Conservation (phyloP, 2,797 vertebrate genomes). For the Tragelaphus oryx region DNA sequence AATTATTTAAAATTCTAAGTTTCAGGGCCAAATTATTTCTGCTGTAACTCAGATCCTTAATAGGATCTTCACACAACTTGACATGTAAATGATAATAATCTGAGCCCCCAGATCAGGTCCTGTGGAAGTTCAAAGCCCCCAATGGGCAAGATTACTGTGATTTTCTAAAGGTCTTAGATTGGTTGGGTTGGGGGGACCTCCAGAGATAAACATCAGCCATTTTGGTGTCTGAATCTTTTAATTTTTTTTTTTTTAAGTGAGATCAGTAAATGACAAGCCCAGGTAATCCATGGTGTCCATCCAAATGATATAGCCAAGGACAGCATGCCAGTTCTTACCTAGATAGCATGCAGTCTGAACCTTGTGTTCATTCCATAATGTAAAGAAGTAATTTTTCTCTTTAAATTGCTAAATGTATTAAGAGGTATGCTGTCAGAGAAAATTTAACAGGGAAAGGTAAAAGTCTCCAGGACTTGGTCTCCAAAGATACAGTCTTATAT, state of each 20-base stretch:
- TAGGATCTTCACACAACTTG: neutral
- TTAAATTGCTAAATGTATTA: neutral
- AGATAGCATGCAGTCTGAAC: neutral
- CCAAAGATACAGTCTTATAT: neutral
- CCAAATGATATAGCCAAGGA: neutral
- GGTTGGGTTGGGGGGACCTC: neutral
- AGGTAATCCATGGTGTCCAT: neutral
- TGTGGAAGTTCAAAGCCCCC: neutral
- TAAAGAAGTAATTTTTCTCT: neutral
- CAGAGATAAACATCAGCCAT: neutral
- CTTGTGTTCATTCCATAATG: no score
- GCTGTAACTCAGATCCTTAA: constrained; percentile 13
- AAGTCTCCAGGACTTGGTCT: neutral
- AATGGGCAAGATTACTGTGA: neutral
- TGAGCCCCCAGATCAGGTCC: neutral
- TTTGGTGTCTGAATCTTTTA: neutral
- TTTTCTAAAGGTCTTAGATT: neutral
- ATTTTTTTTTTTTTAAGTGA: neutral
- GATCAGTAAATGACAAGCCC: neutral
- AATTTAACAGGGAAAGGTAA: neutral
- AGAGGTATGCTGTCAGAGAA: neutral
- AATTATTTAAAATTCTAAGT: neutral
- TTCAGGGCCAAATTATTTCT: neutral
- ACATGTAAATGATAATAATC: neutral
- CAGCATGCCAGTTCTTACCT: neutral